phyloP scores from a whole-genome alignment of 2,797 vertebrate genomes.

The Paguma larvata region DNA sequence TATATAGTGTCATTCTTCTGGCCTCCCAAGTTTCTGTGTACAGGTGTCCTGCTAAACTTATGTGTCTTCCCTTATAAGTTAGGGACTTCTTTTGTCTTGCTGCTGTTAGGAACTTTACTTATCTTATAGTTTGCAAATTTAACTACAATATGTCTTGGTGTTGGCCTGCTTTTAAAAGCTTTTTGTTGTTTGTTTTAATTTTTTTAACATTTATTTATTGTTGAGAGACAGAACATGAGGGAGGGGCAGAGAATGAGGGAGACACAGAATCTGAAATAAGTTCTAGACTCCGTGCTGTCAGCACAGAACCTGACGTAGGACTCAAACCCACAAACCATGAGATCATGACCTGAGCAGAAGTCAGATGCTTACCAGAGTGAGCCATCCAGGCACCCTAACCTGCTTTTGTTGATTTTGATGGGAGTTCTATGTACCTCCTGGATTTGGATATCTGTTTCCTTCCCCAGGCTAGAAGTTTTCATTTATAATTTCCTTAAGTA shows the following conservation, averaged over 20 bases:
- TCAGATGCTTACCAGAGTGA: too few species aligned
- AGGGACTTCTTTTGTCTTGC: background rate
- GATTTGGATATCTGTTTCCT: background rate
- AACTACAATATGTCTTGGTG: background rate
- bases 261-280: too few species aligned
- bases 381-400: too few species aligned
- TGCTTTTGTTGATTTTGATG: background rate
- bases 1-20: background rate
- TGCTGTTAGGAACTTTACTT: background rate
- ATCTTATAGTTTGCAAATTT: background rate
- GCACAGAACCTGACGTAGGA: too few species aligned
- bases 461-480: background rate
- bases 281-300: too few species aligned
- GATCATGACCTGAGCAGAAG: too few species aligned
- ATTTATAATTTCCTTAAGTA: background rate
- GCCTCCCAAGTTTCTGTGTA: background rate
- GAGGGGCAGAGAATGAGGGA: too few species aligned
- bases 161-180: background rate
- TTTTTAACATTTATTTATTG: too few species aligned
- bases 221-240: too few species aligned
- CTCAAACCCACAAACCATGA: too few species aligned
- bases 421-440: background rate
- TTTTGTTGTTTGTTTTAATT: too few species aligned
- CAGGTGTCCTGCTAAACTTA: background rate
- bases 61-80: background rate